Percentiles rank a stretch among this genome's conserved stretches.
These are phyloP conservation scores for Formica exsecta DNA, from an alignment of 1,140 invertebrate species.

Conservation along the genomic window DNA sequence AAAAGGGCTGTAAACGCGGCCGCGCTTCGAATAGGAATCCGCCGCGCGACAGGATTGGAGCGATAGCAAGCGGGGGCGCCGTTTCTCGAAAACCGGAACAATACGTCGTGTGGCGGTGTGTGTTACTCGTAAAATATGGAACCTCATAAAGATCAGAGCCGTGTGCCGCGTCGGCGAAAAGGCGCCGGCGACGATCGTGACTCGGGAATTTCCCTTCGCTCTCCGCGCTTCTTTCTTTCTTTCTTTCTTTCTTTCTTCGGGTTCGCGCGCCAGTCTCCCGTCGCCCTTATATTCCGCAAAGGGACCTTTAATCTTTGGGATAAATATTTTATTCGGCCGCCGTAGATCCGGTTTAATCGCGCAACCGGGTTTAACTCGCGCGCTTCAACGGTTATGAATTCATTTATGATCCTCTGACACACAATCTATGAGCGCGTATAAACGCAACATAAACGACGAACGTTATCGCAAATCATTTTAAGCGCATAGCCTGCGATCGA, in stretches of 20 bases:
- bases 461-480: slow-evolving; percentile 16
- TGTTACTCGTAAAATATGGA: slow-evolving; percentile 76
- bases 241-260: not conserved
- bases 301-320: slow-evolving; percentile 1
- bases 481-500: not conserved
- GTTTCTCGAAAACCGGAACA: slow-evolving; percentile 69
- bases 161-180: slow-evolving; percentile 72
- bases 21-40: slow-evolving; percentile 25
- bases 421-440: not conserved
- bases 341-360: not conserved
- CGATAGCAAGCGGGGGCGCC: slow-evolving; percentile 55
- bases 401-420: slow-evolving; percentile 18
- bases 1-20: slow-evolving; percentile 11
- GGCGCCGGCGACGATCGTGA: slow-evolving; percentile 63
- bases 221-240: not conserved
- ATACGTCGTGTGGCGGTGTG: slow-evolving; percentile 66
- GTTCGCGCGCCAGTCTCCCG: not conserved
- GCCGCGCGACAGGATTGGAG: slow-evolving; percentile 22
- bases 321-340: slow-evolving; percentile 33
- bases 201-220: slow-evolving; percentile 41
- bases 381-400: slow-evolving; percentile 2
- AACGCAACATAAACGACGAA: not conserved
- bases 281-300: not conserved
- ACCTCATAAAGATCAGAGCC: slow-evolving; percentile 74
- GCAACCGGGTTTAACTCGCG: not conserved